A percentile compares a stretch with the other conserved stretches of the same genome.
phyloP scores from a whole-genome alignment of 2,888 invertebrate species.

The Watsonalla cultraria region DNA sequence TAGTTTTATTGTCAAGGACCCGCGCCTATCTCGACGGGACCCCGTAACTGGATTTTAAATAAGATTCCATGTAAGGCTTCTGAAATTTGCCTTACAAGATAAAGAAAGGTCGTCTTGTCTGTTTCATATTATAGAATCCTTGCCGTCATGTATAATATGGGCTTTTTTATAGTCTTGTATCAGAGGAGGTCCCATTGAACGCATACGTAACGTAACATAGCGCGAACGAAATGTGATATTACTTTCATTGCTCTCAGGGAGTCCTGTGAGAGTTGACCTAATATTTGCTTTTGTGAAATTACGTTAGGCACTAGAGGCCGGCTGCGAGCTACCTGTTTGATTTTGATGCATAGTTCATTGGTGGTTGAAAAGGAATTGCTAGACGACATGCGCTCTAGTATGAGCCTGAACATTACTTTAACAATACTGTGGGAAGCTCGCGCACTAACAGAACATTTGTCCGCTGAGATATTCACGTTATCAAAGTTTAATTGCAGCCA shows the following conservation, averaged over 20 bases:
- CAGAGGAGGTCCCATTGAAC: slow-evolving; percentile 42
- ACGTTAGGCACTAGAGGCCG: slow-evolving; percentile 52
- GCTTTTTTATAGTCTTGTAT: slow-evolving; percentile 58
- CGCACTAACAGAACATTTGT: slow-evolving; percentile 25
- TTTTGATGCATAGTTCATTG: slow-evolving; percentile 74
- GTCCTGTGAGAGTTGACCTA: slow-evolving; percentile 61
- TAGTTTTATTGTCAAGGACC: slow-evolving; percentile 76
- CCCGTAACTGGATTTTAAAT: slow-evolving; percentile 77
- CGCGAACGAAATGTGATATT: slow-evolving; percentile 48
- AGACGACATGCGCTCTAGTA: slow-evolving; percentile 23
- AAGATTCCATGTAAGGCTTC: slow-evolving; percentile 68
- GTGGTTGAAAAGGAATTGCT: slow-evolving; percentile 36
- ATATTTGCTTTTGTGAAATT: slow-evolving; percentile 73
- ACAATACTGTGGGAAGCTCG: slow-evolving; percentile 3
- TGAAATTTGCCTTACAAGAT: slow-evolving; percentile 73
- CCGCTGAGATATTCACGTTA: slow-evolving; percentile 45
- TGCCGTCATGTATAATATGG: slow-evolving; percentile 60
- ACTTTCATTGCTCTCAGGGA: slow-evolving; percentile 55
- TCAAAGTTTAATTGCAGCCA: slow-evolving; percentile 69
- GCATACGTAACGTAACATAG: slow-evolving; percentile 40
- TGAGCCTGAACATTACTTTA: slow-evolving; percentile 14
- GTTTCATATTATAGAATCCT: slow-evolving; percentile 64
- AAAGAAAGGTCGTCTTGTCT: slow-evolving; percentile 73
- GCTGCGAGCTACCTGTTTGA: slow-evolving; percentile 65
- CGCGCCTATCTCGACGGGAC: slow-evolving; percentile 70